Conservation (phyloP, 2,113 vertebrate genomes). For the Mobula birostris region DNA sequence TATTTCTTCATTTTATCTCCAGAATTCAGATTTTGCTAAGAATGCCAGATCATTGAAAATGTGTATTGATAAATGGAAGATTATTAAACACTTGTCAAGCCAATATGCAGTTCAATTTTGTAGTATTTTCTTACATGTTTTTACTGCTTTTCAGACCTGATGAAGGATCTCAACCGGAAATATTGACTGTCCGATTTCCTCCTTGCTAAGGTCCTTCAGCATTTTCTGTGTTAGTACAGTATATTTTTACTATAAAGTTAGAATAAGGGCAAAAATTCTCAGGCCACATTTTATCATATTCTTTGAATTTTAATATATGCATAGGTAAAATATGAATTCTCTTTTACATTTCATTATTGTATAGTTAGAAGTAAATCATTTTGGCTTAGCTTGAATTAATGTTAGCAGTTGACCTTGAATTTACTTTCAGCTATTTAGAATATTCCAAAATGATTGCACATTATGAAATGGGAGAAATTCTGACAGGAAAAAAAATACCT, state of each 20-base stretch:
- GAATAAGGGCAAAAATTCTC: neutral
- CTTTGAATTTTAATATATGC: neutral
- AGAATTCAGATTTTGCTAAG: neutral
- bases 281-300: neutral
- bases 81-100: neutral
- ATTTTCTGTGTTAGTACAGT: too few relatives aligned
- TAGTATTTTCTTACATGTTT: neutral
- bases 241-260: neutral
- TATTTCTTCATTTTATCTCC: neutral
- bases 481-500: neutral
- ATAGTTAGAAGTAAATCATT: neutral
- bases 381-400: neutral
- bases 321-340: neutral
- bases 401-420: neutral
- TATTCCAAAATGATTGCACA: neutral
- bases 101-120: neutral
- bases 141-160: neutral
- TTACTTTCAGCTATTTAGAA: neutral
- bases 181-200: too few relatives aligned
- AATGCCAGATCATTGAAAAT: neutral
- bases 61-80: neutral
- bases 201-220: too few relatives aligned
- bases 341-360: neutral
- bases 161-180: too few relatives aligned
- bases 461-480: neutral